Base-by-base conservation (phyloP, 2,888 invertebrate genomes). In the Iphiclides podalirius region DNA sequence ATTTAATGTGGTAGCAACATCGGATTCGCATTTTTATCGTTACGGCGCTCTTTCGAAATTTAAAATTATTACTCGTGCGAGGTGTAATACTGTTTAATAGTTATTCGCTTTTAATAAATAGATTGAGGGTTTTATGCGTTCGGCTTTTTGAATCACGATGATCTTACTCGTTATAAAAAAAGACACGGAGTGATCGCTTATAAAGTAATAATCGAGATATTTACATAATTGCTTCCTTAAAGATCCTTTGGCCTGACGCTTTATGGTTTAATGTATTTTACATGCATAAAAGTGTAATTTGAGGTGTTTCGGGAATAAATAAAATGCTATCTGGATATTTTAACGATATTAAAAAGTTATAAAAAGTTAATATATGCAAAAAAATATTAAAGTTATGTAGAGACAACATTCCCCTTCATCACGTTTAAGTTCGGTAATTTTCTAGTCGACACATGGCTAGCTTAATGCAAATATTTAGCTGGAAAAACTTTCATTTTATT, bases 1-100 rank as follows among this genome's bases (percentile, higher is more conserved):
- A 82, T 83, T 80, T 78, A 77, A 83, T 12, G 35, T 35, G 0
- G 75, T 77, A 61, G 70, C 77, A 75, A 65, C 67, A 55, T 64
- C 62, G 71, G 75, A 78, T 75, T 72, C 66, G 75, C 75, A 78
- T 80, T 79, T 83, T 81, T 78, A 78, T 75, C 67, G 60, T 37
- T 54, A 53, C 47, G 59, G 66, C 58, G 53, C 31, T 12, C 4
- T 67, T 65, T 66, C 55, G 65, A 77, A 72, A 78, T 73, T 78
- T 75, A 71, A 76, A 75, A 77, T 79, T 73, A 75, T 73, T 66
- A 68, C 63, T 67, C 66, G 57, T 60, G 63, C 65, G 72, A 79
- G 69, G 74, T 76, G 75, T 73, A 73, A 76, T 63, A 66, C 65
- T 70, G 66, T 66, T 70, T 69, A 63, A 68, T 60, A 56, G 61